Conservation (phyloP, 2,888 invertebrate genomes). For the Hemaris fuciformis region DNA sequence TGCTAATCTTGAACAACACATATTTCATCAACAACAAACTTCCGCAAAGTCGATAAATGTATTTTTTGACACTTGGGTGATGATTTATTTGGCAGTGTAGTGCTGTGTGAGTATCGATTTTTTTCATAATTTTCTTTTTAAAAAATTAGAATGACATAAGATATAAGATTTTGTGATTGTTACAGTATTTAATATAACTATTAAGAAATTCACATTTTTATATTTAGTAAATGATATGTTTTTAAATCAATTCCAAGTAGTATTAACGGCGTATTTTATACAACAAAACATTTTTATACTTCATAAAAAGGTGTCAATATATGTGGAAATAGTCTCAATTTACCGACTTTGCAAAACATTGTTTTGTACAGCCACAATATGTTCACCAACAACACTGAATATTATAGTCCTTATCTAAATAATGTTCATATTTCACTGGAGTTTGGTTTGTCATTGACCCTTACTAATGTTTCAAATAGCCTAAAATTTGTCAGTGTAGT, state of each 20-base stretch:
- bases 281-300: no score
- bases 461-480: neutral
- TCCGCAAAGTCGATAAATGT: slow-evolving; percentile 7
- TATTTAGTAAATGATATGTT: neutral
- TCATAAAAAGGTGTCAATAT: neutral
- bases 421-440: slow-evolving; percentile 10
- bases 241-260: neutral
- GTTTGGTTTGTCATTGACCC: neutral
- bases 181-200: neutral
- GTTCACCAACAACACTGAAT: slow-evolving; percentile 3
- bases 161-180: neutral
- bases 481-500: no score
- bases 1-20: neutral
- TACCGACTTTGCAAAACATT: slow-evolving; percentile 1
- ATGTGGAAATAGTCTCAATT: neutral
- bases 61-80: neutral
- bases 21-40: neutral
- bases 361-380: neutral
- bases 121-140: neutral
- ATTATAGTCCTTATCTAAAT: neutral
- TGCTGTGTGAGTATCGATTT: neutral
- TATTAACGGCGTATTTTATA: no score
- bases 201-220: neutral
- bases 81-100: neutral
- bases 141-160: neutral